Base-by-base conservation (phyloP, 2,888 invertebrate species). In the Drosophila gaucha region DNA sequence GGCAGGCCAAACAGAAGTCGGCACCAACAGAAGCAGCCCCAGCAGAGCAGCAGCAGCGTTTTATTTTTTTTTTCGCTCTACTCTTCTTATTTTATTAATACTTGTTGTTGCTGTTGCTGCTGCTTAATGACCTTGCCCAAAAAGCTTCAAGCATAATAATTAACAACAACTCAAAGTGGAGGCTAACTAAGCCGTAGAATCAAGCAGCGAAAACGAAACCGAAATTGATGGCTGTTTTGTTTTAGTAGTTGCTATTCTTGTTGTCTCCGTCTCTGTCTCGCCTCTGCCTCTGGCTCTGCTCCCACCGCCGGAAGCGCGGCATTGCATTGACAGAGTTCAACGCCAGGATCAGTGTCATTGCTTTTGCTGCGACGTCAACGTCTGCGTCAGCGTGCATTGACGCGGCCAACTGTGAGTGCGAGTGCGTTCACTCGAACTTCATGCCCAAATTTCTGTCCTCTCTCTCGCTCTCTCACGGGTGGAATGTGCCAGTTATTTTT, bases 51-150 rank as follows among this genome's bases (percentile, higher is more conserved):
- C 55, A 60, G 39, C 50, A 58, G 39, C 28, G 36, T 47, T 35
- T n/a, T n/a, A n/a, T n/a, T n/a, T n/a, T n/a, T n/a, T n/a, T 18
- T 59, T 51, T 64, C 51, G 49, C 31, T 49, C 24, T 54, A 68
- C 73, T 74, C 66, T 74, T 73, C 66, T 73, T 70, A 62, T 44
- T 62, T 57, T 46, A 36, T 44, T 46, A 55, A 47, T 47, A 36
- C 49, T 20, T 36, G 33, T 52, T 33, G 41, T 35, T 67, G 63
- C 67, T 56, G 49, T 26, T 12, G 8, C n/a, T 57, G 33, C 56
- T 73, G 73, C 84, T 88, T 82, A 82, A 82, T 90, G 90, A 90
- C 90, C 90, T 90, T 89, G 89, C 80, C 89, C 66, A 80, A 80
- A 80, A 67, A 89, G 90, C 90, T 90, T 85, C 73, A 78, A 89